phyloP scores from a whole-genome alignment of 2,113 vertebrate species.

The Nannobrachium achirus region DNA sequence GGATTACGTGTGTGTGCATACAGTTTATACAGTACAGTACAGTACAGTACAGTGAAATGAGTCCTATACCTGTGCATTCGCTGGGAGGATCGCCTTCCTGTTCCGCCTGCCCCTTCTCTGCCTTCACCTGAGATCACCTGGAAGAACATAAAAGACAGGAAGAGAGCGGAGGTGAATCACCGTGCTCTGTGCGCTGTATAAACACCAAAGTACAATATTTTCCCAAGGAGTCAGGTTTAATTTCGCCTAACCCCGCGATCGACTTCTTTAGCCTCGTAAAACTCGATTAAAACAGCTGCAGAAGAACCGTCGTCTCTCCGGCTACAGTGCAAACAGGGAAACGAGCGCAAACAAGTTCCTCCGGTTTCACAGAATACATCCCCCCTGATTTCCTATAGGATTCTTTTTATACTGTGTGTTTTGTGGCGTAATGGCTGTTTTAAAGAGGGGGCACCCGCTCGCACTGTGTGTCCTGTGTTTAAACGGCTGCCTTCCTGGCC shows the following conservation, averaged over 20 bases:
- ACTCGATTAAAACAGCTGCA: no score
- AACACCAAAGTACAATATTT: neutral
- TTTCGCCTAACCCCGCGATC: neutral
- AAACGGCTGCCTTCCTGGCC: neutral
- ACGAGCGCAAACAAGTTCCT: neutral
- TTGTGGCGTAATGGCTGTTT: constrained; percentile 1
- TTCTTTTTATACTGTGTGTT: constrained; percentile 2
- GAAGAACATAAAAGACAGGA: constrained; percentile 44
- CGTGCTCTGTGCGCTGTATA: neutral
- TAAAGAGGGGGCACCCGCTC: neutral
- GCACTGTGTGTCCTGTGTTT: neutral
- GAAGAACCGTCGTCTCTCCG: no score
- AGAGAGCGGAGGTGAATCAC: neutral
- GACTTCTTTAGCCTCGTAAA: no score
- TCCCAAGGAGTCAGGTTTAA: neutral
- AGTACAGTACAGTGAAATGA: constrained; percentile 31
- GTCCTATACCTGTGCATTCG: constrained; percentile 57
- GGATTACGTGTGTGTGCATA: constrained; percentile 21
- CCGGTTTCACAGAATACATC: neutral
- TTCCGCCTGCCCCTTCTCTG: constrained; percentile 40
- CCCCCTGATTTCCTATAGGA: neutral
- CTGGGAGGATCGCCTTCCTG: constrained; percentile 46
- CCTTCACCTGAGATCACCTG: constrained; percentile 55
- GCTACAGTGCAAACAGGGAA: no score
- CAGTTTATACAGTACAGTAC: constrained; percentile 15